Base-by-base conservation (phyloP, 2,113 vertebrate species). In the Upupa epops region DNA sequence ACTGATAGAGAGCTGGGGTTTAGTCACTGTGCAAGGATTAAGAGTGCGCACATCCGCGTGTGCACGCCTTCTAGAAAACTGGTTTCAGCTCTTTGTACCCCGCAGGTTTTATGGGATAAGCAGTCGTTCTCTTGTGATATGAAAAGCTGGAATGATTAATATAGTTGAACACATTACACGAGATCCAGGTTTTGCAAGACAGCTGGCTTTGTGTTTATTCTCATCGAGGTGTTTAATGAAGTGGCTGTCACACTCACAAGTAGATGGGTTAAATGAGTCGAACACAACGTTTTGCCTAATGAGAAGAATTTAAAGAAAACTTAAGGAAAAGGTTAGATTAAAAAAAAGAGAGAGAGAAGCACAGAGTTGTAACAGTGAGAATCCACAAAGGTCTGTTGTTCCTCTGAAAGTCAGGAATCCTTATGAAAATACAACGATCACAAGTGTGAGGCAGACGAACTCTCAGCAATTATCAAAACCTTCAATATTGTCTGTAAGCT, bases 201-300 rank as follows among this genome's bases (percentile, higher is more conserved):
- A 94, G 70, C 71, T 95, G 96, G 82, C 63, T 95, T 94, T 93
- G 82, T 93, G 77, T 92, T 88, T 96, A 75, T 76, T 55, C 80
- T 92, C 89, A 82, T 89, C 37, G 65, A 86, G 91, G 83, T 82
- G 52, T 88, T 94, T 94, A 95, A 93, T 93, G 90, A 96, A 95
- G 93, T 83, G 86, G 73, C 91, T 94, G 90, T 76, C 79, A 65
- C 59, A 90, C 79, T 66, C 70, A 89, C 70, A 84, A 94, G 40
- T 82, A 84, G 83, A 72, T 93, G 83, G 66, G 82, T 93, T 96
- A 94, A 94, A 88, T 81, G 72, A 92, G 95, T 96, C 80, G 96
- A 95, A 95, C 74, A 89, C 56, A 86, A 54, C 55, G 40, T 86
- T 96, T 90, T 90, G 70, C 60, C 84, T 96, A 88, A 94, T 90